These are phyloP conservation scores for Oreochromis aureus DNA, from an alignment of 2,113 vertebrate species.

Conservation along the genomic window DNA sequence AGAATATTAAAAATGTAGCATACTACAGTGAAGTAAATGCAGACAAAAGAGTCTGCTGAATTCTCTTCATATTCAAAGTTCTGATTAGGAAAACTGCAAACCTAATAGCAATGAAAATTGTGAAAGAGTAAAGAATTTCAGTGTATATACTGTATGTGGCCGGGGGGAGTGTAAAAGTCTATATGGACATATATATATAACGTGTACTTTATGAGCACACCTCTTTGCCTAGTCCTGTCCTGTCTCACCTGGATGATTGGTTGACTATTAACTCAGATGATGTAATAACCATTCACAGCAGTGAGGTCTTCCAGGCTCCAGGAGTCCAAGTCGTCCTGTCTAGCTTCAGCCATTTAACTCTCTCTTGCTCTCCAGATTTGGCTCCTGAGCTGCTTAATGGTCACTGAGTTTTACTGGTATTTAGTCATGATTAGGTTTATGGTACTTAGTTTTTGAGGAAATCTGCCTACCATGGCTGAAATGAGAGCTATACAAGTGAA, in stretches of 20 bases:
- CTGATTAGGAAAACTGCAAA: neutral
- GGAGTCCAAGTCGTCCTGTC: neutral
- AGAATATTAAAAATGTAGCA: too few species aligned
- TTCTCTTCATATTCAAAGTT: neutral
- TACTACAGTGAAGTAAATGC: neutral
- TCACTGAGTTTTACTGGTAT: neutral
- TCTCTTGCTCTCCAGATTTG: neutral
- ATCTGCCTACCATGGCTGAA: neutral
- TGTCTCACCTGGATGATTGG: neutral
- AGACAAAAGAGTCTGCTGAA: neutral
- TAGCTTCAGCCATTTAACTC: neutral
- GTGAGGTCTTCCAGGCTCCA: neutral
- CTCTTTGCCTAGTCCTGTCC: neutral
- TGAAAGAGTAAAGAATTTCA: neutral
- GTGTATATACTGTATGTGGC: neutral
- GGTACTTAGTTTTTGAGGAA: neutral
- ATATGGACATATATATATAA: neutral
- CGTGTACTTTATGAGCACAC: neutral
- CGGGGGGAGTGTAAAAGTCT: accelerated
- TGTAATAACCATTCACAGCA: neutral
- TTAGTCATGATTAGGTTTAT: neutral
- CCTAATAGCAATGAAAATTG: neutral
- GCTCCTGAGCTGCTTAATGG: neutral
- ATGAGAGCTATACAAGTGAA: neutral
- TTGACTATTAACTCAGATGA: neutral